Evolutionary conservation across 2,888 invertebrate genomes (phyloP).

Genomic region (Drosophila monieri): DNA sequence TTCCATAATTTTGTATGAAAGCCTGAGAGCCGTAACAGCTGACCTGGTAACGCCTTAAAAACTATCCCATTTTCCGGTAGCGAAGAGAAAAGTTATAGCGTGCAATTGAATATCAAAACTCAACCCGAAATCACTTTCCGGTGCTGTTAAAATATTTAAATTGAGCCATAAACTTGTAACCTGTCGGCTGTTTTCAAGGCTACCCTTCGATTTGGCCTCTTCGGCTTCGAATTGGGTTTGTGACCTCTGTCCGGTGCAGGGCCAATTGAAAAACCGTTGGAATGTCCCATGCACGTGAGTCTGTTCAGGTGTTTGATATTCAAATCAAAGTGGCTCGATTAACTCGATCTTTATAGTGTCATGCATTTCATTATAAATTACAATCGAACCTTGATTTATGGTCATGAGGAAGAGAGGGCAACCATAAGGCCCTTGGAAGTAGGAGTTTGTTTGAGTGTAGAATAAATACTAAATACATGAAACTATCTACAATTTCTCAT

Average conservation of each 20-base stretch:
- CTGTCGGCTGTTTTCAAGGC: slow-evolving; percentile 71
- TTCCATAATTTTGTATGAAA: slow-evolving; percentile 15
- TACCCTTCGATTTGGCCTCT: slow-evolving; percentile 35
- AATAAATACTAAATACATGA: too few species aligned
- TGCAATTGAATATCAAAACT: slow-evolving; percentile 10
- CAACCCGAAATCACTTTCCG: slow-evolving; percentile 11
- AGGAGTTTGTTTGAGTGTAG: too few species aligned
- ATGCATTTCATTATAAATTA: slow-evolving; percentile 30
- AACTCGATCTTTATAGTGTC: slow-evolving; percentile 14
- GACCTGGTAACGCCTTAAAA: slow-evolving; percentile 22
- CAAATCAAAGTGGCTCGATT: slow-evolving; percentile 18
- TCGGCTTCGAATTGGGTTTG: slow-evolving; percentile 12
- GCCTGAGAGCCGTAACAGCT: slow-evolving; percentile 17
- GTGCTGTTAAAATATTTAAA: slow-evolving; percentile 71
- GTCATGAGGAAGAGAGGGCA: slow-evolving; percentile 27
- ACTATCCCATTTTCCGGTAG: slow-evolving; percentile 5
- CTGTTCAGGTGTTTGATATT: slow-evolving; percentile 3
- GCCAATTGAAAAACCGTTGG: slow-evolving; percentile 53
- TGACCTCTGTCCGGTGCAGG: slow-evolving; percentile 48
- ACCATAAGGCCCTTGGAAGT: neutral
- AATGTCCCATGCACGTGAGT: slow-evolving; percentile 52
- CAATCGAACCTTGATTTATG: slow-evolving; percentile 27
- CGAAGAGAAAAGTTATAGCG: slow-evolving; percentile 7
- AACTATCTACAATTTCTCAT: neutral
- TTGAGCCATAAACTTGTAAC: slow-evolving; percentile 71